These are phyloP conservation scores for Florisuga fusca DNA, from an alignment of 2,797 vertebrate genomes.

Conservation along the genomic window DNA sequence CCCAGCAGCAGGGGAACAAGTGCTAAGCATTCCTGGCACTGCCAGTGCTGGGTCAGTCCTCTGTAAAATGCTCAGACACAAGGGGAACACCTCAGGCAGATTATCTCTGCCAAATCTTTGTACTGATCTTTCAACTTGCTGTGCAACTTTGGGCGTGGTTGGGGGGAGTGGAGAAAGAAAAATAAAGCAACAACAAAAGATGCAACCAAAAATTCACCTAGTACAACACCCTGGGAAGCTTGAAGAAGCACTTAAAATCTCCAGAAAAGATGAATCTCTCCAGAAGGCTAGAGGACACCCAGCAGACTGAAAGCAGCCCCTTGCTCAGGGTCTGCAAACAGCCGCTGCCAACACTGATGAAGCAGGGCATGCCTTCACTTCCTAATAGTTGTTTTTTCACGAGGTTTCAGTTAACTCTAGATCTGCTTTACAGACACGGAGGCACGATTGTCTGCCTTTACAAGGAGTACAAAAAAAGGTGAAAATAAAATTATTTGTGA, in stretches of 20 bases:
- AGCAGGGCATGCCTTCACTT: background rate
- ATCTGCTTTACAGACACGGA: background rate
- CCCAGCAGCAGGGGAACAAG: background rate
- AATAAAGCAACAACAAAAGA: too few species aligned
- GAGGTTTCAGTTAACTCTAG: background rate
- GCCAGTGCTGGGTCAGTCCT: background rate
- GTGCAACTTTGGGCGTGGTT: too few species aligned
- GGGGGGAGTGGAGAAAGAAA: too few species aligned
- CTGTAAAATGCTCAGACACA: too few species aligned
- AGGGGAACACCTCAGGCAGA: background rate
- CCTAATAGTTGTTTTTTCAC: background rate
- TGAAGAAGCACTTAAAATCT: background rate
- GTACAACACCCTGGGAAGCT: background rate
- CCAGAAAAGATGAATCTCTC: background rate
- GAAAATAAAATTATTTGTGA: background rate
- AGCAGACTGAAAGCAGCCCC: background rate
- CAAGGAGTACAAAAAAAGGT: background rate
- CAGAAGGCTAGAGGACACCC: background rate
- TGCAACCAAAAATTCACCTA: too few species aligned
- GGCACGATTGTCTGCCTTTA: background rate
- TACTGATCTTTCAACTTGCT: too few species aligned
- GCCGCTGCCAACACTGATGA: rapidly evolving
- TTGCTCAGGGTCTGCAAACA: background rate
- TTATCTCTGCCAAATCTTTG: background rate
- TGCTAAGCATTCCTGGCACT: background rate